Conservation (phyloP, 2,797 vertebrate species). For the Pristis pectinata region DNA sequence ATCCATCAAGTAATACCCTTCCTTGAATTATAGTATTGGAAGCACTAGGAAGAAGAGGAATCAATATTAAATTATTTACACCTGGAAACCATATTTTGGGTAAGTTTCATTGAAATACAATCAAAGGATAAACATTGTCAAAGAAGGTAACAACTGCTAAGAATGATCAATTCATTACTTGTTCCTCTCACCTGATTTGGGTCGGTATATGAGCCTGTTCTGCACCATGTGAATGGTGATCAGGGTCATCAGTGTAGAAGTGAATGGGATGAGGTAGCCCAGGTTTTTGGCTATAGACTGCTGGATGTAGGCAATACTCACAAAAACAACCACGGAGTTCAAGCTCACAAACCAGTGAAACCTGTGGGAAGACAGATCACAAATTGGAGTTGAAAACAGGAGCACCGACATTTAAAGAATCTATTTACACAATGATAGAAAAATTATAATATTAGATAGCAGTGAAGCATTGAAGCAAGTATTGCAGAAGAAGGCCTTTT, state of each 20-base stretch:
- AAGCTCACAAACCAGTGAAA: conserved; percentile 85
- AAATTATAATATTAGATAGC: not conserved
- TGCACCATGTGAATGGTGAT: conserved; percentile 77
- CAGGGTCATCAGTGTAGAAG: conserved; percentile 73
- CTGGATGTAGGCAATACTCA: conserved; percentile 86
- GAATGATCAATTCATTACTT: not conserved
- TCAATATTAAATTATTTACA: not conserved
- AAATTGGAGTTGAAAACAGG: not conserved
- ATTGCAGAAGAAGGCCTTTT: not conserved
- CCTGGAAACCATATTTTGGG: too few relatives aligned
- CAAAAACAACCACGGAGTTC: conserved; percentile 76
- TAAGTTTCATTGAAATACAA: conserved; percentile 40
- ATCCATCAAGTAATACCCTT: not conserved
- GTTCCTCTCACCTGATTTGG: conserved; percentile 70
- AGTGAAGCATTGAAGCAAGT: not conserved
- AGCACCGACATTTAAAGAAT: not conserved
- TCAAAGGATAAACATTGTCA: conserved; percentile 45
- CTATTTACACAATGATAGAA: not conserved
- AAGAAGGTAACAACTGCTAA: conserved; percentile 39
- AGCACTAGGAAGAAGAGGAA: not conserved
- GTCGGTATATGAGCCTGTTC: conserved; percentile 74
- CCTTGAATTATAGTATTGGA: not conserved
- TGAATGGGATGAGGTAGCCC: conserved; percentile 80
- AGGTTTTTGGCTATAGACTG: conserved; percentile 74
- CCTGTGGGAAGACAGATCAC: conserved; percentile 54